These are phyloP conservation scores for Watersipora subatra DNA, from an alignment of 1,140 invertebrate genomes.

Conservation along the genomic window DNA sequence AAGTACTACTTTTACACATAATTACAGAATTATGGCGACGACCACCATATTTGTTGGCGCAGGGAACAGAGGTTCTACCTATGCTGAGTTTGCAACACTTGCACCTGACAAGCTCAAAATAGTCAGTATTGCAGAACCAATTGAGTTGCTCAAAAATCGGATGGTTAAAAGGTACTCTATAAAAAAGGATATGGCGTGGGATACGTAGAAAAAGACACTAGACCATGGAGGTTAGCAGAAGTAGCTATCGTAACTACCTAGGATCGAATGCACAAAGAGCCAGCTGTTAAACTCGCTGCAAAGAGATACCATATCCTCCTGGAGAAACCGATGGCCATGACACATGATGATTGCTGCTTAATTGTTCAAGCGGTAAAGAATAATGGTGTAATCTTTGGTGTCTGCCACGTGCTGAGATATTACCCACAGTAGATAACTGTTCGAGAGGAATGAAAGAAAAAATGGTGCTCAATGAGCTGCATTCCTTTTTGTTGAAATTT, in stretches of 20 bases:
- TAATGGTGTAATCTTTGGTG: conserved; percentile 34
- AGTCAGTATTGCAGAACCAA: conserved; percentile 35
- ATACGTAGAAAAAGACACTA: conserved; percentile 28
- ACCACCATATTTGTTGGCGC: conserved; percentile 27
- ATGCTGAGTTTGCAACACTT: conserved; percentile 23
- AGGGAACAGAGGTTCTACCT: conserved; percentile 33
- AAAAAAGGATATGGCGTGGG: conserved; percentile 16
- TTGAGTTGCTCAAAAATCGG: conserved; percentile 19
- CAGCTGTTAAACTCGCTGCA: conserved; percentile 40
- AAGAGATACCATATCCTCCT: conserved; percentile 43
- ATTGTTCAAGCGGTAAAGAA: conserved; percentile 35
- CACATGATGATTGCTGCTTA: conserved; percentile 37
- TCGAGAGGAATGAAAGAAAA: too few species aligned
- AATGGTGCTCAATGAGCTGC: too few species aligned
- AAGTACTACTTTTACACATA: neutral
- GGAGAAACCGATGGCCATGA: conserved; percentile 45
- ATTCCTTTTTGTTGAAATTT: too few species aligned
- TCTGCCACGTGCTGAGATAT: conserved; percentile 44
- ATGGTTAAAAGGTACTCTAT: conserved; percentile 16
- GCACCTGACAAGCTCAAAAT: conserved; percentile 23
- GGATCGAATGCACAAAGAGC: conserved; percentile 39
- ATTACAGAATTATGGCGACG: neutral
- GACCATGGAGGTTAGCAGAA: conserved; percentile 36
- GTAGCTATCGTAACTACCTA: conserved; percentile 40
- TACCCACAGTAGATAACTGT: conserved; percentile 32